phyloP scores from a whole-genome alignment of 2,888 invertebrate genomes.

The Drosophila engyochracea region DNA sequence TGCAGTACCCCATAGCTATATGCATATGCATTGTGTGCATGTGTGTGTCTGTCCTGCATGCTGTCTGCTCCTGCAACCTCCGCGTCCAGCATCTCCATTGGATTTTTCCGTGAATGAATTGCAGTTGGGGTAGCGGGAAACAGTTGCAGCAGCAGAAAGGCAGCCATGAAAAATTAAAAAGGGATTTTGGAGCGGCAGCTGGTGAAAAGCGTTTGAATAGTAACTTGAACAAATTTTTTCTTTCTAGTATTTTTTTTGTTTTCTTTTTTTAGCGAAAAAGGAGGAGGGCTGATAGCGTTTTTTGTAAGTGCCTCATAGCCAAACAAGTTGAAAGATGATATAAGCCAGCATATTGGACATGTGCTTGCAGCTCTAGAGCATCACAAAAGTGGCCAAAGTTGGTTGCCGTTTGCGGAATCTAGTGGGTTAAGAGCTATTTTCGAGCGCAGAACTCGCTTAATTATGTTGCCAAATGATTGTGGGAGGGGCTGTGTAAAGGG shows the following conservation, averaged over 20 bases:
- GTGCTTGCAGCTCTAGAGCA: conserved; percentile 48
- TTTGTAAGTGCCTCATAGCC: conserved; percentile 42
- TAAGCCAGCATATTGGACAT: conserved; percentile 56
- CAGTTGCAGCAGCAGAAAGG: conserved; percentile 10
- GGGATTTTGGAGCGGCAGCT: conserved; percentile 76
- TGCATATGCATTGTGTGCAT: conserved; percentile 63
- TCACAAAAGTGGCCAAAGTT: conserved; percentile 38
- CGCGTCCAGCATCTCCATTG: conserved; percentile 18
- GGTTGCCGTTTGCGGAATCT: conserved; percentile 13
- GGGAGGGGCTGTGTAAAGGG: not conserved
- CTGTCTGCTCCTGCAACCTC: not conserved
- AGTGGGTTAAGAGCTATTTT: conserved; percentile 29
- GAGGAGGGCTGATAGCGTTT: conserved; percentile 45
- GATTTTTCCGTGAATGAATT: conserved; percentile 57
- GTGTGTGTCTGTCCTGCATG: conserved; percentile 17
- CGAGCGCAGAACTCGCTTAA: conserved; percentile 39
- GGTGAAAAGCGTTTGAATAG: conserved; percentile 75
- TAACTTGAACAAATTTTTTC: conserved; percentile 72
- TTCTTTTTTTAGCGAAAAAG: not conserved
- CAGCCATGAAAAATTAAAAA: conserved; percentile 77
- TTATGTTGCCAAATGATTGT: conserved; percentile 47
- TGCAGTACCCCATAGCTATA: conserved; percentile 40
- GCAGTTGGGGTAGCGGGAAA: conserved; percentile 10
- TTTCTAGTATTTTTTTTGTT: not conserved
- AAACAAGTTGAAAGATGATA: conserved; percentile 51